These are phyloP conservation scores for Nibea albiflora DNA, from an alignment of 2,113 vertebrate species.

Conservation along the genomic window DNA sequence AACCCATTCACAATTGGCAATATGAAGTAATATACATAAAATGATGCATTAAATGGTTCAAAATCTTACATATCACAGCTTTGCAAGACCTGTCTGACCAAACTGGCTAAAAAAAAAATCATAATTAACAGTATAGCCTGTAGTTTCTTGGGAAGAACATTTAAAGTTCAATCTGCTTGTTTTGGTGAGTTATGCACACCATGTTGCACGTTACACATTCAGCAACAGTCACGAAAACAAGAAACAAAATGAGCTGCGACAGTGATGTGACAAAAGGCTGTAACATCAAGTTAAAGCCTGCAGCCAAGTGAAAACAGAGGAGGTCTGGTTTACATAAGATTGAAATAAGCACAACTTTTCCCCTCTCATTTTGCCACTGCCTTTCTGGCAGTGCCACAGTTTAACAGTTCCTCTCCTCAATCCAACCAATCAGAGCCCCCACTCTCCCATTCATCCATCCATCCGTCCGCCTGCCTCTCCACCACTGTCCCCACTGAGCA, in stretches of 20 bases:
- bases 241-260: slow-evolving; percentile 23
- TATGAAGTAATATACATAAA: no score
- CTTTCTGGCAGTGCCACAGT: slow-evolving; percentile 31
- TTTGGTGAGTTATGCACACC: neutral
- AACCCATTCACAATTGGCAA: no score
- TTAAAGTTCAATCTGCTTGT: neutral
- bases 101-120: no score
- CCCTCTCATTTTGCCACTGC: slow-evolving; percentile 43
- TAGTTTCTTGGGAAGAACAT: no score
- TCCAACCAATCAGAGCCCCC: slow-evolving; percentile 43
- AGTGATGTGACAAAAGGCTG: slow-evolving; percentile 28
- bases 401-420: slow-evolving; percentile 43
- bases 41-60: no score
- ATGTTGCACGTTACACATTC: neutral
- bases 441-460: slow-evolving; percentile 20
- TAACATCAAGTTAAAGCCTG: slow-evolving; percentile 29
- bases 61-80: no score
- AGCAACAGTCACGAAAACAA: slow-evolving; percentile 6
- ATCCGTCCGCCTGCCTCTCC: slow-evolving; percentile 28
- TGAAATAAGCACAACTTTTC: slow-evolving; percentile 50
- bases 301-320: slow-evolving; percentile 31
- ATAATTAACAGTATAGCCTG: no score
- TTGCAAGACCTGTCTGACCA: no score
- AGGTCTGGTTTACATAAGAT: slow-evolving; percentile 51
- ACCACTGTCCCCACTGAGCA: slow-evolving; percentile 49